Evolutionary conservation across 1,140 invertebrate species (phyloP).

Genomic region (Magallana ariakensis): DNA sequence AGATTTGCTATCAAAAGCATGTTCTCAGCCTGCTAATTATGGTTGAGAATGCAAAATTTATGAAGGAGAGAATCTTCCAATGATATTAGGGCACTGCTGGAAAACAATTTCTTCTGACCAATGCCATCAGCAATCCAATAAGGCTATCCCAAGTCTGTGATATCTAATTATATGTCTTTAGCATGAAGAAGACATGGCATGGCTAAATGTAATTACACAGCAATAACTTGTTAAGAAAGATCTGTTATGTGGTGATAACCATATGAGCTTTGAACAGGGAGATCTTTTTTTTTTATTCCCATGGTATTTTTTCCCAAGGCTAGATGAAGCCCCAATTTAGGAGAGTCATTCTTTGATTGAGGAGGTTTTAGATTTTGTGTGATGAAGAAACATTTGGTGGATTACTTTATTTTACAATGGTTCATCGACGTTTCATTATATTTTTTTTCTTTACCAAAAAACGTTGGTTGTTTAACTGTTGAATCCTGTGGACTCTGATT

Average conservation of each 20-base stretch:
- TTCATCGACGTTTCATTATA: neutral
- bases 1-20: neutral
- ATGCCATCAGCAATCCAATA: neutral
- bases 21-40: neutral
- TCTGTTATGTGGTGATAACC: constrained; percentile 8
- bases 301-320: neutral
- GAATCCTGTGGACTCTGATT: too few species aligned
- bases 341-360: neutral
- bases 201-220: neutral
- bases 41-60: neutral
- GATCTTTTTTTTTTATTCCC: neutral
- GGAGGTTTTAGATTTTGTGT: neutral
- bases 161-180: constrained; percentile 23
- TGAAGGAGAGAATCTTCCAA: neutral
- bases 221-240: neutral
- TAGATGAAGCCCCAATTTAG: neutral
- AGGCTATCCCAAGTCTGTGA: neutral
- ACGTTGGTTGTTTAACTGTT: too few species aligned
- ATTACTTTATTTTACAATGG: neutral
- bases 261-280: neutral
- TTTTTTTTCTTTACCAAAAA: too few species aligned
- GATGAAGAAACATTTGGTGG: neutral
- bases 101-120: constrained; percentile 8
- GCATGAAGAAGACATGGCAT: neutral
- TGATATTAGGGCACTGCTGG: neutral